These are phyloP conservation scores for Sturnira hondurensis DNA, from an alignment of 2,113 vertebrate species.

Conservation along the genomic window DNA sequence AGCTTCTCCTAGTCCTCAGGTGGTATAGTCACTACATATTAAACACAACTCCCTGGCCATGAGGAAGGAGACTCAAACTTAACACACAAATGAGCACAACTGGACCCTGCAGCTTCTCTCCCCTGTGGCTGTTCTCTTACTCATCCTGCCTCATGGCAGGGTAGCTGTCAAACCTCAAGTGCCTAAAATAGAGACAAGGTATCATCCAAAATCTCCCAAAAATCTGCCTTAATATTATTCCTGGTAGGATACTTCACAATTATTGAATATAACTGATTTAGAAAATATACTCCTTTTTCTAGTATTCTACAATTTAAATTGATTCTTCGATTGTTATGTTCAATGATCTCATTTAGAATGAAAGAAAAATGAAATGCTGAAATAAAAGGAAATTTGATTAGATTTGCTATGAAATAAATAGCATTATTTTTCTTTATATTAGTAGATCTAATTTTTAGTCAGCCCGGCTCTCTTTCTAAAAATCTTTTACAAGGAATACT, in stretches of 20 bases:
- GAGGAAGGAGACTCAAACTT: not conserved
- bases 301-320: not conserved
- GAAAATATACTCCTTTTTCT: not conserved
- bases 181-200: not conserved
- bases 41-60: not conserved
- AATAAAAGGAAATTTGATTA: not conserved
- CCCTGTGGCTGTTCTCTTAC: not conserved
- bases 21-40: not conserved
- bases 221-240: not conserved
- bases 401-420: not conserved
- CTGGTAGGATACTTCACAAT: not conserved
- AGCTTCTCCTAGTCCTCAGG: not conserved
- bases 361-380: not conserved
- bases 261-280: not conserved
- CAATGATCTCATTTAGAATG: not conserved
- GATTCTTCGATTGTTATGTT: not conserved
- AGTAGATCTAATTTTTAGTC: not conserved
- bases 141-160: not conserved
- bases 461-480: not conserved
- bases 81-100: not conserved
- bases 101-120: not conserved
- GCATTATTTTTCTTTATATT: not conserved
- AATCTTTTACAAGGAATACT: not conserved
- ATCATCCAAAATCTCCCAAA: not conserved
- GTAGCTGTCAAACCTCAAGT: no score